Evolutionary conservation across 2,113 vertebrate genomes (phyloP).

Genomic region (Hippocampus abdominalis): DNA sequence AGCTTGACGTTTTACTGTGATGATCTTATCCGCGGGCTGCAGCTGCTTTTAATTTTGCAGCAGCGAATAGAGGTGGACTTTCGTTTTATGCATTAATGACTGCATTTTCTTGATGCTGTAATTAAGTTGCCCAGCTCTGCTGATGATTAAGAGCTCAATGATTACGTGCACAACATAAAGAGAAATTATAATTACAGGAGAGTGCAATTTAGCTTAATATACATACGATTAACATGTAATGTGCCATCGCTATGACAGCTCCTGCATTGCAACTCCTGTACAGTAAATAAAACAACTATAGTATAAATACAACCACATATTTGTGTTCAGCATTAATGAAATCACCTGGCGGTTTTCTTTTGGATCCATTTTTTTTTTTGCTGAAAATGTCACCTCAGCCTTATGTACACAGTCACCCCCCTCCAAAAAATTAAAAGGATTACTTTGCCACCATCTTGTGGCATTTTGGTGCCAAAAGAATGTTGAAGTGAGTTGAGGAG

Average conservation of each 20-base stretch:
- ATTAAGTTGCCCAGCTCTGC: background rate
- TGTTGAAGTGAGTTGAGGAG: too few relatives aligned
- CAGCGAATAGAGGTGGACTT: background rate
- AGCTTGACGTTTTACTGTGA: background rate
- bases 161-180: background rate
- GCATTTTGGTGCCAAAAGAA: too few relatives aligned
- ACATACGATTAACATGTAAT: background rate
- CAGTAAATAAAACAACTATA: background rate
- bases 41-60: conserved; percentile 2
- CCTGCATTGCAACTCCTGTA: background rate
- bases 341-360: too few relatives aligned
- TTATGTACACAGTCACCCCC: too few relatives aligned
- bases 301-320: background rate
- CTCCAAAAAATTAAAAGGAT: too few relatives aligned
- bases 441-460: too few relatives aligned
- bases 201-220: background rate
- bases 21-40: conserved; percentile 1
- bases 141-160: background rate
- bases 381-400: too few relatives aligned
- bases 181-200: background rate
- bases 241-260: background rate
- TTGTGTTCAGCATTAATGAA: too few relatives aligned
- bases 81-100: conserved; percentile 1
- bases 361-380: too few relatives aligned
- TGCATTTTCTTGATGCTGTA: background rate